phyloP scores from a whole-genome alignment of 1,140 invertebrate genomes.

The Cyphomyrmex costatus region DNA sequence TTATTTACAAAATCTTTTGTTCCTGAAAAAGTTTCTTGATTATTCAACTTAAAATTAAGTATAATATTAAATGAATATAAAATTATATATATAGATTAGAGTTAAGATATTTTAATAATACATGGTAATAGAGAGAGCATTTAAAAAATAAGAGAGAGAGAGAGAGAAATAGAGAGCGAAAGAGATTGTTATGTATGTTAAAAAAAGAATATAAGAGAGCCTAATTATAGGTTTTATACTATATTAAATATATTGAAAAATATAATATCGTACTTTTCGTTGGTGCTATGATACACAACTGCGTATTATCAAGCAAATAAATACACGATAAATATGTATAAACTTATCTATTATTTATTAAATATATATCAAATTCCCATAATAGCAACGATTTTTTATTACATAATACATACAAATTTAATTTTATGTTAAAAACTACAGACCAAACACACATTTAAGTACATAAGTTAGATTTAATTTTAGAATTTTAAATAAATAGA shows the following conservation, averaged over 20 bases:
- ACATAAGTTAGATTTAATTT: conserved; percentile 15
- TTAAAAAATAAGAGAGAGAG: neutral
- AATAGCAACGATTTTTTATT: conserved; percentile 5
- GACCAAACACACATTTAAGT: neutral
- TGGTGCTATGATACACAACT: neutral
- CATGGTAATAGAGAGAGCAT: neutral
- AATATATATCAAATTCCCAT: neutral
- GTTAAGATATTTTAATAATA: neutral
- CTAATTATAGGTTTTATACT: too few relatives aligned
- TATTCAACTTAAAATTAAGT: neutral
- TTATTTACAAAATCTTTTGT: neutral
- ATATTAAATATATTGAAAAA: too few relatives aligned
- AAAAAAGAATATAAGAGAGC: too few relatives aligned
- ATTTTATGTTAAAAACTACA: neutral
- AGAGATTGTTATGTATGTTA: neutral
- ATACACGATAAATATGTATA: neutral
- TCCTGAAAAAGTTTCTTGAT: neutral
- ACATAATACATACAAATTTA: neutral
- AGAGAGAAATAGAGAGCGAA: neutral
- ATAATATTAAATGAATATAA: neutral
- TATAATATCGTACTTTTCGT: neutral
- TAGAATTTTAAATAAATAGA: conserved; percentile 19
- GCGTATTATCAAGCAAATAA: too few relatives aligned
- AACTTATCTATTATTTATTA: conserved; percentile 13
- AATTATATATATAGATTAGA: neutral